Conservation (phyloP, 2,113 vertebrate genomes). For the Eulacestoma nigropectus region DNA sequence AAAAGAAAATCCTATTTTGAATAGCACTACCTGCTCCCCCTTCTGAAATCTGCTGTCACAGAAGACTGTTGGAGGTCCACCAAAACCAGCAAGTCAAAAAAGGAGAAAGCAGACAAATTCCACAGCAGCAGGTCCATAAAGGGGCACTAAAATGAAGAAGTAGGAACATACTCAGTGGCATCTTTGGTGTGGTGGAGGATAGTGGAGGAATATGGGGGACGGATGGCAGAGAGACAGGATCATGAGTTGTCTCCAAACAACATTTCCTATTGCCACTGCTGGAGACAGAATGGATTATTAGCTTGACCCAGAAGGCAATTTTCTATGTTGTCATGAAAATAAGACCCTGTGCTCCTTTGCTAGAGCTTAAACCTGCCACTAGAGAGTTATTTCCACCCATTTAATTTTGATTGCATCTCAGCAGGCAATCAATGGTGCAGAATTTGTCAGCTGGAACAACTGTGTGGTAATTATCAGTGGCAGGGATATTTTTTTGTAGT, state of each 20-base stretch:
- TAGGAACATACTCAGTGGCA: background rate
- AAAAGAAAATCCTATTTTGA: background rate
- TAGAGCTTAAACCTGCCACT: conserved; percentile 14
- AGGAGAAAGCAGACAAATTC: background rate
- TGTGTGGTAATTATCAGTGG: conserved; percentile 30
- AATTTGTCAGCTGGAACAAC: conserved; percentile 7
- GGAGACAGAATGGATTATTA: background rate
- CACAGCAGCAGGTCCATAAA: background rate
- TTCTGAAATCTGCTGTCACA: background rate
- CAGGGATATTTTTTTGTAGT: background rate
- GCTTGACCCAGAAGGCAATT: background rate
- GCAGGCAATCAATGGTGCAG: conserved; percentile 24
- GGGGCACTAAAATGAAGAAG: background rate
- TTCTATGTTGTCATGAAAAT: conserved; percentile 28
- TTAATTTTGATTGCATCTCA: conserved; percentile 60
- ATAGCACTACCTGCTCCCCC: background rate
- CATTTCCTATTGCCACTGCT: background rate
- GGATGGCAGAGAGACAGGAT: background rate
- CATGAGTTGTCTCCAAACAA: background rate
- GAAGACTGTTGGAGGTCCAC: background rate
- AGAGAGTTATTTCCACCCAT: conserved; percentile 52
- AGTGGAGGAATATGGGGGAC: background rate
- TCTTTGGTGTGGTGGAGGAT: accelerated
- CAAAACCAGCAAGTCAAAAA: background rate
- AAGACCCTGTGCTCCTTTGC: background rate